phyloP scores from a whole-genome alignment of 2,888 invertebrate species.

The Sclerodermus sp. region DNA sequence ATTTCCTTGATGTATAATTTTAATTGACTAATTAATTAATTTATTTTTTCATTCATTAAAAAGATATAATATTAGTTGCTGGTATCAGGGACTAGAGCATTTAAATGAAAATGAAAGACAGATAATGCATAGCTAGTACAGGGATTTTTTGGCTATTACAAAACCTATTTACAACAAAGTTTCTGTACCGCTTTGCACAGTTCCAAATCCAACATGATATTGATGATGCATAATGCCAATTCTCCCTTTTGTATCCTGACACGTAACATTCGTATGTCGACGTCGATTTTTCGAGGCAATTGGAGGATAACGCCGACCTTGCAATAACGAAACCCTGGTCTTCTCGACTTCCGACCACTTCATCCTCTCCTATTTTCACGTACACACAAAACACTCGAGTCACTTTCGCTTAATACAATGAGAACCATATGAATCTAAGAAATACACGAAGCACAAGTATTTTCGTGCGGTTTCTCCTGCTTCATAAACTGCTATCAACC shows the following conservation, averaged over 20 bases:
- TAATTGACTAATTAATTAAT: too few relatives aligned
- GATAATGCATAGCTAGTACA: too few relatives aligned
- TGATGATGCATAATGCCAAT: conserved; percentile 34
- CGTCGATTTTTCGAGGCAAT: conserved; percentile 27
- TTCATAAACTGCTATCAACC: conserved; percentile 15
- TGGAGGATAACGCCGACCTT: conserved; percentile 29
- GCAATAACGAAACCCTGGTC: conserved; percentile 31
- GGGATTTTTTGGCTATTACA: too few relatives aligned
- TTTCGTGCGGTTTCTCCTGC: conserved; percentile 15
- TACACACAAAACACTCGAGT: not conserved
- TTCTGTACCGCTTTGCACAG: conserved; percentile 28
- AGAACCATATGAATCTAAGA: conserved; percentile 4
- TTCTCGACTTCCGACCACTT: conserved; percentile 42
- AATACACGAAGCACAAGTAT: conserved; percentile 10
- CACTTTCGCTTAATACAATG: not conserved
- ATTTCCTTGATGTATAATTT: too few relatives aligned
- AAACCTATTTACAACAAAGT: too few relatives aligned
- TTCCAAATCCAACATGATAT: conserved; percentile 30
- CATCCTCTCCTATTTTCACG: conserved; percentile 19
- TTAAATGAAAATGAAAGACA: too few relatives aligned
- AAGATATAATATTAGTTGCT: too few relatives aligned
- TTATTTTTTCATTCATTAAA: too few relatives aligned
- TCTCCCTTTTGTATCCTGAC: conserved; percentile 24
- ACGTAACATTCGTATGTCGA: conserved; percentile 13
- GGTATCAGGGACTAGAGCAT: too few relatives aligned